Evolutionary conservation across 2,113 vertebrate species (phyloP).

Genomic region (Nipponia nippon): DNA sequence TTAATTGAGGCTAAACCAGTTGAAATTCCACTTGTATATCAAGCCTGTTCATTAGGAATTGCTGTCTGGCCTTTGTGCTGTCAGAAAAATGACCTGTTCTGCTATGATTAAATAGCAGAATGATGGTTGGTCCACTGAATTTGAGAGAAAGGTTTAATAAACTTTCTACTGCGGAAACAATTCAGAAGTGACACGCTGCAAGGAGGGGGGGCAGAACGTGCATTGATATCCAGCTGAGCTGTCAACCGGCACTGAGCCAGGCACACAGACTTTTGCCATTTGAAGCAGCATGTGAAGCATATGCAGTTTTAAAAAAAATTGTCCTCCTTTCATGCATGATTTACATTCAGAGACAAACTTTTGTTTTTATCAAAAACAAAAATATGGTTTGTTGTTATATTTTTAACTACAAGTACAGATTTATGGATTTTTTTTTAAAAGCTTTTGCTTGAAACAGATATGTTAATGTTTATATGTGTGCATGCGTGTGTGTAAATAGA

Average conservation of each 20-base stretch:
- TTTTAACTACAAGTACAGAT: slow-evolving; percentile 16
- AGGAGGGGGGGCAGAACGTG: slow-evolving; percentile 81
- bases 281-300: slow-evolving; percentile 81
- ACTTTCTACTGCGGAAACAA: slow-evolving; percentile 91
- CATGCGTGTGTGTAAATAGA: not conserved
- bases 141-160: slow-evolving; percentile 92
- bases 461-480: not conserved
- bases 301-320: slow-evolving; percentile 74
- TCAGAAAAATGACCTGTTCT: slow-evolving; percentile 88
- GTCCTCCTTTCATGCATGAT: slow-evolving; percentile 78
- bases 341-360: slow-evolving; percentile 60
- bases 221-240: slow-evolving; percentile 93
- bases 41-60: slow-evolving; percentile 91
- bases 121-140: slow-evolving; percentile 77
- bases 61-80: slow-evolving; percentile 82
- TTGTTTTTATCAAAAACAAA: slow-evolving; percentile 41
- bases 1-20: slow-evolving; percentile 94
- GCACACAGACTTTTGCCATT: slow-evolving; percentile 82
- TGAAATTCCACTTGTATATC: slow-evolving; percentile 85
- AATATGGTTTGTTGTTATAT: not conserved
- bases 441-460: slow-evolving; percentile 37
- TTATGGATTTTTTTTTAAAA: not conserved
- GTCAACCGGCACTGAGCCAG: slow-evolving; percentile 89
- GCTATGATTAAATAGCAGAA: slow-evolving; percentile 85
- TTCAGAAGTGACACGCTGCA: slow-evolving; percentile 88